Evolutionary conservation across 2,888 invertebrate genomes (phyloP), one percentile per base, ranked within the genome.

Genomic region (Dione juno): DNA sequence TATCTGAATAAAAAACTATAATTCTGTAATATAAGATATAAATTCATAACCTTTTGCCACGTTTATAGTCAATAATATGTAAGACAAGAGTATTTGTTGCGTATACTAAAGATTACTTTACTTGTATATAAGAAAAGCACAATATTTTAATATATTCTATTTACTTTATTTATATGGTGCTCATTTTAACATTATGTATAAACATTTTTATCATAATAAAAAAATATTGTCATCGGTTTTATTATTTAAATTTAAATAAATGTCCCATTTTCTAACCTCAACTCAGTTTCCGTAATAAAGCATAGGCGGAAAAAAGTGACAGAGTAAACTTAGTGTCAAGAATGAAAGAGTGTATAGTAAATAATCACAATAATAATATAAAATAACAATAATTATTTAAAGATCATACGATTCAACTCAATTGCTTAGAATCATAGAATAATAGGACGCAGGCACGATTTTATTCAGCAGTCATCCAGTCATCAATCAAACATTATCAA

Each of bases 401-500:
- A n/a, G 28, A 10, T 35, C n/a, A 7, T 41, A 53, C 52, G 21
- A 52, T 52, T 14, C 9, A 7, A 13, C 21, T 16, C 43, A 16
- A 19, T 45, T 52, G 35, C 57, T 66, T 64, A 45, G 41, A 28
- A 28, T 13, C n/a, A 45, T 28, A 59, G 41, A 10, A 43, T 45
- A 13, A 11, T 28, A 45, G 37, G 16, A 45, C 7, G 13, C 28
- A 45, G n/a, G 43, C 28, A n/a, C 28, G 45, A 45, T 57, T 37
- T 43, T 61, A 28, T 52, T 35, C 40, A 37, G 16, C 35, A 52
- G 52, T 50, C 66, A 37, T 37, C 21, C 66, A 40, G 65, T 66
- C 89, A 91, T 91, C 89, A 89, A 91, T 91, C 90, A 90, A 84
- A 80, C 84, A 87, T 87, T 89, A 91, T 89, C 91, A 87, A 87